Evolutionary conservation across 2,888 invertebrate genomes (phyloP).

Genomic region (Sphinx pinastri): DNA sequence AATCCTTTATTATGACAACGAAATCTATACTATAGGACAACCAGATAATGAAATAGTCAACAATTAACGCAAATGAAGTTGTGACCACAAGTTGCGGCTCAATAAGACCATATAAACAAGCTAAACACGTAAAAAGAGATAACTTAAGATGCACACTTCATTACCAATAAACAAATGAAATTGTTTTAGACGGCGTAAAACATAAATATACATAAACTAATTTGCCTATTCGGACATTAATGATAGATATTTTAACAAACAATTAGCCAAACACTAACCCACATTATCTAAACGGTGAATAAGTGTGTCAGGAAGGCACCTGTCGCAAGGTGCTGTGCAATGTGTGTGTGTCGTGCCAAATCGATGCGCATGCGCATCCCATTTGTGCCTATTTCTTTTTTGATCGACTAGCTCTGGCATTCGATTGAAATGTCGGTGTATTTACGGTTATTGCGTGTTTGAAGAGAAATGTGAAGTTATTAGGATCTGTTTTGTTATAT

Average conservation of each 20-base stretch:
- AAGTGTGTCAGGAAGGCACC: slow-evolving; percentile 67
- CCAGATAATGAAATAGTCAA: too few relatives aligned
- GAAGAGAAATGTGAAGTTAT: not conserved
- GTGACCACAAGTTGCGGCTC: too few relatives aligned
- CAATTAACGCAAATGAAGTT: too few relatives aligned
- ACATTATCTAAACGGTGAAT: slow-evolving; percentile 49
- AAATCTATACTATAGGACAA: too few relatives aligned
- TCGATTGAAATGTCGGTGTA: slow-evolving; percentile 8
- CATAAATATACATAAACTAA: not conserved
- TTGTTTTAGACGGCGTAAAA: not conserved
- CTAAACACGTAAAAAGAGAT: not conserved
- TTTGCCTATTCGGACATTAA: not conserved
- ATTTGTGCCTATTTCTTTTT: slow-evolving; percentile 7
- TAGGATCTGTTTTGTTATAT: not conserved
- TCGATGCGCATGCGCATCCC: slow-evolving; percentile 24
- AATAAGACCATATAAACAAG: not conserved
- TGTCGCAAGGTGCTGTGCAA: slow-evolving; percentile 62
- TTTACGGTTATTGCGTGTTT: not conserved
- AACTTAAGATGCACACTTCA: not conserved
- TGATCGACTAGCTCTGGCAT: not conserved
- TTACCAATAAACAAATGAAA: not conserved
- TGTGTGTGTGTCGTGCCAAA: slow-evolving; percentile 44
- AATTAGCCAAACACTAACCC: slow-evolving; percentile 41
- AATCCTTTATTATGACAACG: too few relatives aligned
- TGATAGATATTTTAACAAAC: slow-evolving; percentile 18